Percentiles rank a stretch among this genome's conserved stretches.
These are phyloP conservation scores for Sinelater perroti DNA, from an alignment of 2,888 invertebrate genomes.

Conservation along the genomic window DNA sequence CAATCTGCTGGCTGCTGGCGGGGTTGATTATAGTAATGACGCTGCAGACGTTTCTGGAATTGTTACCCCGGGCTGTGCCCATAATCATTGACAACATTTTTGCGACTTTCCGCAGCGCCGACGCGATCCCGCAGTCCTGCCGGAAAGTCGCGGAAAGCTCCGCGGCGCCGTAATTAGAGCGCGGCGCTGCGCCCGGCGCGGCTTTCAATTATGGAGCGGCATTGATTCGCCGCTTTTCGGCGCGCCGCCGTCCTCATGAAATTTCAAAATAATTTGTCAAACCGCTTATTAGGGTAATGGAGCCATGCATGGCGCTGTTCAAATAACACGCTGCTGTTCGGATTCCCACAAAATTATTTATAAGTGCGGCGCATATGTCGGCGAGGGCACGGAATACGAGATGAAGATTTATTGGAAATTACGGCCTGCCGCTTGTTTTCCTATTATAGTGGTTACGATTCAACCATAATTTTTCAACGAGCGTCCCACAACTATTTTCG, in stretches of 20 bases:
- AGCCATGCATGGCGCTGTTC: slow-evolving; percentile 36
- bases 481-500: too few relatives aligned
- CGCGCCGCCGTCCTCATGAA: slow-evolving; percentile 20
- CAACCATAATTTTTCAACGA: not conserved
- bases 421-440: not conserved
- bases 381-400: not conserved
- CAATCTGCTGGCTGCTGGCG: slow-evolving; percentile 50
- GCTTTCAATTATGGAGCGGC: slow-evolving; percentile 21
- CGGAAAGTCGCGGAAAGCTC: not conserved
- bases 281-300: slow-evolving; percentile 33
- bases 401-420: not conserved
- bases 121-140: too few relatives aligned
- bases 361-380: slow-evolving; percentile 23
- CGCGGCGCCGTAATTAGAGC: not conserved
- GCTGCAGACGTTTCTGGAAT: slow-evolving; percentile 45
- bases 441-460: not conserved
- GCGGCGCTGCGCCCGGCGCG: not conserved
- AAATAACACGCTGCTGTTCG: slow-evolving; percentile 39
- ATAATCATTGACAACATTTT: slow-evolving; percentile 40
- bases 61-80: slow-evolving; percentile 42
- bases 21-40: slow-evolving; percentile 57
- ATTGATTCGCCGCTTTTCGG: slow-evolving; percentile 24
- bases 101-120: too few relatives aligned
- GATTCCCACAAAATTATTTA: slow-evolving; percentile 39
- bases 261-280: slow-evolving; percentile 30